These are phyloP conservation scores for Vanessa tameamea DNA, from an alignment of 1,140 invertebrate genomes.

Conservation along the genomic window DNA sequence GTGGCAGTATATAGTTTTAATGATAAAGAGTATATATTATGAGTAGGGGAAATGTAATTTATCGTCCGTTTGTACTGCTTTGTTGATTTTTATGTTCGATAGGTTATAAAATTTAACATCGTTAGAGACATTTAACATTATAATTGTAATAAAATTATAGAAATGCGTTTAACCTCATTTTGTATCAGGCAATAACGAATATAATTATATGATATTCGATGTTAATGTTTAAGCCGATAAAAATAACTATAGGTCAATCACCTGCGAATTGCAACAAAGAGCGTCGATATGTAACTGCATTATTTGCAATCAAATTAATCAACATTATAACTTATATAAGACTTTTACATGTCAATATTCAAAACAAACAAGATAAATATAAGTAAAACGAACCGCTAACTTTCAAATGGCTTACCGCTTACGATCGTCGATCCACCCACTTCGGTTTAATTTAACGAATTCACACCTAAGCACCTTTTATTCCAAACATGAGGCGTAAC, in stretches of 20 bases:
- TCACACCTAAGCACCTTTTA: conserved; percentile 9
- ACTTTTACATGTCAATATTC: conserved; percentile 48
- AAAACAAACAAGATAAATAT: conserved; percentile 57
- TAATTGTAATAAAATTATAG: background rate
- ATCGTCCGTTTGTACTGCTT: too few species aligned
- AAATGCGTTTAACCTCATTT: conserved; percentile 2
- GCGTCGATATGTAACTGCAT: conserved; percentile 46
- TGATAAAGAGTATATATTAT: too few species aligned
- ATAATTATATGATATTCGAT: background rate
- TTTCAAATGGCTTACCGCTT: conserved; percentile 58
- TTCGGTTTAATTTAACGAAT: background rate
- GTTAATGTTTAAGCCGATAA: background rate
- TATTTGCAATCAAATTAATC: conserved; percentile 49
- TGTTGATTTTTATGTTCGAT: background rate
- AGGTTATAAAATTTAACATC: background rate
- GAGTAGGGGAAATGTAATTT: too few species aligned
- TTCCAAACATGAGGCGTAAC: background rate
- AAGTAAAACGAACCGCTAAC: conserved; percentile 53
- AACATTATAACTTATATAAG: conserved; percentile 67
- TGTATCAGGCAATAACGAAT: background rate
- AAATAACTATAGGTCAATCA: conserved; percentile 44
- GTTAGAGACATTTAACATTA: background rate
- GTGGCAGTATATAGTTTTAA: too few species aligned
- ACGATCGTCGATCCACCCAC: conserved; percentile 9
- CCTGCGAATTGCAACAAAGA: conserved; percentile 49